A percentile compares a stretch with the other conserved stretches of the same genome.
These are phyloP conservation scores for Paradoxurus hermaphroditus DNA, from an alignment of 2,113 vertebrate species.

Conservation along the genomic window DNA sequence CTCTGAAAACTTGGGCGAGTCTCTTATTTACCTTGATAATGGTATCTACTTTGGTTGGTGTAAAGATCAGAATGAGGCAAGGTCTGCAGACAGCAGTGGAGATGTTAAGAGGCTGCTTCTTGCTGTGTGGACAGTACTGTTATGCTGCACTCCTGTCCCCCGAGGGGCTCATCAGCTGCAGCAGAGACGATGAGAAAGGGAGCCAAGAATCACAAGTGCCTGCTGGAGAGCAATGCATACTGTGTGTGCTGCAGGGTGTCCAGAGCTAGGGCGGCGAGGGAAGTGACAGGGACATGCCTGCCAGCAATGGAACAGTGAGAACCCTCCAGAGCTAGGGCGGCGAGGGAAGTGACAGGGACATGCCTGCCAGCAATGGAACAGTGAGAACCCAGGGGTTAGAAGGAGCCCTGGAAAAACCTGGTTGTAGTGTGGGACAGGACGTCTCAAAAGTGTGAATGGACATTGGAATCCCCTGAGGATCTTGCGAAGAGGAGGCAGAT, in stretches of 20 bases:
- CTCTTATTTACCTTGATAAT: neutral
- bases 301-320: neutral
- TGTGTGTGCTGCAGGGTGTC: rapidly evolving
- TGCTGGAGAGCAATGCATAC: neutral
- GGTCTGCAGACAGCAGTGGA: neutral
- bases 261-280: neutral
- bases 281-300: neutral
- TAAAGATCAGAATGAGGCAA: neutral
- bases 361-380: no score
- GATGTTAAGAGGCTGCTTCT: neutral
- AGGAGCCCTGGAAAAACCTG: neutral
- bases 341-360: neutral
- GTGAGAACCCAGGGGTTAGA: neutral
- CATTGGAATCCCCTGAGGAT: neutral
- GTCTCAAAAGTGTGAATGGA: neutral
- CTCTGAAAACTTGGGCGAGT: neutral
- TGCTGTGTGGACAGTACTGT: rapidly evolving
- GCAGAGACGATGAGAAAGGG: neutral
- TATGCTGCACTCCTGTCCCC: rapidly evolving
- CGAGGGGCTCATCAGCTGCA: neutral
- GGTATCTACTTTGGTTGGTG: neutral
- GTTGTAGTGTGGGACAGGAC: neutral
- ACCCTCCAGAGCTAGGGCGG: no score
- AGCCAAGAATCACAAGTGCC: neutral
- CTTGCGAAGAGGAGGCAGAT: neutral